Conservation (phyloP, 2,797 vertebrate genomes). For the Pangasius mekongensis region DNA sequence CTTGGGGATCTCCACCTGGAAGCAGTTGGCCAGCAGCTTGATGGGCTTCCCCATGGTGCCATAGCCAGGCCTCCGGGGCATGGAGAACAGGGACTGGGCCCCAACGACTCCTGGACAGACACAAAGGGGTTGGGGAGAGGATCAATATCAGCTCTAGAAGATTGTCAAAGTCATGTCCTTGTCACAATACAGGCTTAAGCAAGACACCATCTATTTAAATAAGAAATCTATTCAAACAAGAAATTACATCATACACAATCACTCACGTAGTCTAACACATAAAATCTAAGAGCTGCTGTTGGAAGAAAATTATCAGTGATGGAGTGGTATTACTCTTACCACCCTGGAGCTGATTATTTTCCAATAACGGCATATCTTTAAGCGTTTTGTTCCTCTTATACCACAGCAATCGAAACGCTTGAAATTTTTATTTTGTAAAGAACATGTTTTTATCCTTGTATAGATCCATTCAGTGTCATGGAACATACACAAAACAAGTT, state of each 20-base stretch:
- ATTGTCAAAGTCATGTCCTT: not conserved
- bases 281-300: not conserved
- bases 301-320: not conserved
- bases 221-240: not conserved
- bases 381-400: not conserved
- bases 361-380: not conserved
- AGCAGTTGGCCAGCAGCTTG: conserved; percentile 98
- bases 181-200: not conserved
- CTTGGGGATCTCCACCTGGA: conserved; percentile 99
- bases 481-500: too few species aligned
- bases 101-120: conserved; percentile 85
- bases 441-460: too few species aligned
- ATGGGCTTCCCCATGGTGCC: conserved; percentile 97
- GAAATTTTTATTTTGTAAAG: too few species aligned
- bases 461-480: too few species aligned
- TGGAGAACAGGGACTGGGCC: conserved; percentile 92
- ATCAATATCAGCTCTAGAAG: not conserved
- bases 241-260: not conserved
- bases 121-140: not conserved
- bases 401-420: too few species aligned
- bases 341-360: not conserved
- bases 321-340: not conserved
- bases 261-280: not conserved
- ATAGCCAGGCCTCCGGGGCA: conserved; percentile 96
- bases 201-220: not conserved